Conservation (phyloP, 2,797 vertebrate genomes). For the Rachycentron canadum region DNA sequence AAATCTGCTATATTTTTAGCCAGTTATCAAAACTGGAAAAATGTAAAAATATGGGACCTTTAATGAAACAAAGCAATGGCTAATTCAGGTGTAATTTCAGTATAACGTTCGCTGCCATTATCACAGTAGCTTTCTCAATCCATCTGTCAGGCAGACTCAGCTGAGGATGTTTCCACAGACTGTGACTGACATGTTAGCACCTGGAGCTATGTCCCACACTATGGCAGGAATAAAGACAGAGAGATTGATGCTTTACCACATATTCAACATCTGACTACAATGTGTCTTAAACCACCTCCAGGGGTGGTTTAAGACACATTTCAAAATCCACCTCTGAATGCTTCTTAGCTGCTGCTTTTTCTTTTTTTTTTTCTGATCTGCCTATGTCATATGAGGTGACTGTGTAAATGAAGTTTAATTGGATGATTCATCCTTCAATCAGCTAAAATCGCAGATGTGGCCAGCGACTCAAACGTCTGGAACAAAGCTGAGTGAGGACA, state of each 20-base stretch:
- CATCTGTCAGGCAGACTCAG: not conserved
- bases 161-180: not conserved
- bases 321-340: not conserved
- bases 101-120: not conserved
- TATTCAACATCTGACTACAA: not conserved
- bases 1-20: too few relatives aligned
- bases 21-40: too few relatives aligned
- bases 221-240: not conserved
- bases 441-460: too few relatives aligned
- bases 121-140: not conserved
- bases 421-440: too few relatives aligned
- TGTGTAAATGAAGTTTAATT: too few relatives aligned
- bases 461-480: not conserved
- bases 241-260: not conserved
- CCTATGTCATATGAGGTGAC: too few relatives aligned
- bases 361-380: too few relatives aligned
- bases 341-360: too few relatives aligned
- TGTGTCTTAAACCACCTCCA: not conserved
- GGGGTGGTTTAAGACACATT: not conserved
- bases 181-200: not conserved
- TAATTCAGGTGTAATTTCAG: not conserved
- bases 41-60: too few relatives aligned
- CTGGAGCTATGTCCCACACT: not conserved
- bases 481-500: too few relatives aligned
- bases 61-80: not conserved